Evolutionary conservation across 2,113 vertebrate genomes (phyloP).

Genomic region (Xiphophorus maculatus): DNA sequence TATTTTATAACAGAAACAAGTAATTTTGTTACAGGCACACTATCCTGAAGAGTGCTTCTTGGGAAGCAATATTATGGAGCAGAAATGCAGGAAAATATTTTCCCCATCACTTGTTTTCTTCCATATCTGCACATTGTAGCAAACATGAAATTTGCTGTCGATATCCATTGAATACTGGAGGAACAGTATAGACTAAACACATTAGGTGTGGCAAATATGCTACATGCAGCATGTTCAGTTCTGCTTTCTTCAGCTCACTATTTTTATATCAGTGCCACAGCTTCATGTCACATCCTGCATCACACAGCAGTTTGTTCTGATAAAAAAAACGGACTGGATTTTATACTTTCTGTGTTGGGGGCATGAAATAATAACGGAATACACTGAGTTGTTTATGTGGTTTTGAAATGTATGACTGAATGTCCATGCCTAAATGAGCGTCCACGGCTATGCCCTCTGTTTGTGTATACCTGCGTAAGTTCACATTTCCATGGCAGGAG

Average conservation of each 20-base stretch:
- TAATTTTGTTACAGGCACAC: not conserved
- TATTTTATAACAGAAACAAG: not conserved
- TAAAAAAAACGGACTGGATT: not conserved
- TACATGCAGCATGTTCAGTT: slow-evolving; percentile 23
- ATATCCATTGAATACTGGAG: slow-evolving; percentile 32
- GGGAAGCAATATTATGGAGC: not conserved
- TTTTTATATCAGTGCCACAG: slow-evolving; percentile 30
- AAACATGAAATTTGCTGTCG: slow-evolving; percentile 22
- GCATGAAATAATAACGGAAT: not conserved
- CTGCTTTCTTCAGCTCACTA: slow-evolving; percentile 34
- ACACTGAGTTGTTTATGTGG: not conserved
- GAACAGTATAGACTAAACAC: slow-evolving; percentile 33
- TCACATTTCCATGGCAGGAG: slow-evolving; percentile 22
- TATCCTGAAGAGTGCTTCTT: not conserved
- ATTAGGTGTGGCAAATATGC: slow-evolving; percentile 41
- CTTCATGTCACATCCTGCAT: slow-evolving; percentile 8
- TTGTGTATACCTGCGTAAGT: slow-evolving; percentile 17
- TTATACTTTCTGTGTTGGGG: not conserved
- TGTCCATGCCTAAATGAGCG: not conserved
- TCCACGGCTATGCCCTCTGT: not conserved
- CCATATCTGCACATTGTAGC: slow-evolving; percentile 17
- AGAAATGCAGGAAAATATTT: not conserved
- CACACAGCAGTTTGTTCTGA: slow-evolving; percentile 16
- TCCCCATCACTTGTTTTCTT: not conserved
- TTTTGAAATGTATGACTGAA: slow-evolving; percentile 1